Evolutionary conservation across 2,797 vertebrate genomes (phyloP).

Genomic region (Sciurus vulgaris): DNA sequence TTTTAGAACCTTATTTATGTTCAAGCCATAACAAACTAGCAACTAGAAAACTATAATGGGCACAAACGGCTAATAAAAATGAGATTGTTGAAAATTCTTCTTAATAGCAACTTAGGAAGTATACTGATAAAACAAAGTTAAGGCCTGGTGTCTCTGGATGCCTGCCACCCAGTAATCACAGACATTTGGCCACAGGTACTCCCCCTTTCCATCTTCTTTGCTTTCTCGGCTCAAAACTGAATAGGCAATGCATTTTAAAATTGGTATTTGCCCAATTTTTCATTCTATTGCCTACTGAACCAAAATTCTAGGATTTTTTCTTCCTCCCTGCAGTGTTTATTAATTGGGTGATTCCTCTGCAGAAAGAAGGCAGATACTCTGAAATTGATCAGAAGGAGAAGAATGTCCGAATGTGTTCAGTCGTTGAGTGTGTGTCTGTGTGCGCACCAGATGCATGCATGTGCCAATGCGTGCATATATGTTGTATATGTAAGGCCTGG

Average conservation of each 20-base stretch:
- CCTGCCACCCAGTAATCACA: conserved; percentile 85
- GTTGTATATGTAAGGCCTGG: neutral
- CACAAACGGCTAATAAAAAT: conserved; percentile 92
- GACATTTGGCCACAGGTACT: conserved; percentile 85
- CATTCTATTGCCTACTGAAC: conserved; percentile 58
- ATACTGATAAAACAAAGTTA: conserved; percentile 87
- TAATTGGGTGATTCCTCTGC: neutral
- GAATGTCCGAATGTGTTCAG: neutral
- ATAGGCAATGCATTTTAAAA: neutral
- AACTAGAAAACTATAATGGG: conserved; percentile 92
- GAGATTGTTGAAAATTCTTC: conserved; percentile 91
- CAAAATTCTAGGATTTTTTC: conserved; percentile 2
- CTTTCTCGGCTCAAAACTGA: conserved; percentile 77
- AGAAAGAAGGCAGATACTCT: conserved; percentile 35
- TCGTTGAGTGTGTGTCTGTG: neutral
- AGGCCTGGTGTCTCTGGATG: conserved; percentile 85
- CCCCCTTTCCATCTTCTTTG: conserved; percentile 76
- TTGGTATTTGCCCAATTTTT: conserved; percentile 63
- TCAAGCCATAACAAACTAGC: conserved; percentile 91
- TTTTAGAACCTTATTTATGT: conserved; percentile 93
- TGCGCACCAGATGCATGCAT: neutral
- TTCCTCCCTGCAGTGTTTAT: neutral
- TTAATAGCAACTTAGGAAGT: conserved; percentile 89
- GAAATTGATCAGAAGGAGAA: neutral
- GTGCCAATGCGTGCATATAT: neutral